Conservation (phyloP, 2,113 vertebrate genomes). For the Menidia beryllina region DNA sequence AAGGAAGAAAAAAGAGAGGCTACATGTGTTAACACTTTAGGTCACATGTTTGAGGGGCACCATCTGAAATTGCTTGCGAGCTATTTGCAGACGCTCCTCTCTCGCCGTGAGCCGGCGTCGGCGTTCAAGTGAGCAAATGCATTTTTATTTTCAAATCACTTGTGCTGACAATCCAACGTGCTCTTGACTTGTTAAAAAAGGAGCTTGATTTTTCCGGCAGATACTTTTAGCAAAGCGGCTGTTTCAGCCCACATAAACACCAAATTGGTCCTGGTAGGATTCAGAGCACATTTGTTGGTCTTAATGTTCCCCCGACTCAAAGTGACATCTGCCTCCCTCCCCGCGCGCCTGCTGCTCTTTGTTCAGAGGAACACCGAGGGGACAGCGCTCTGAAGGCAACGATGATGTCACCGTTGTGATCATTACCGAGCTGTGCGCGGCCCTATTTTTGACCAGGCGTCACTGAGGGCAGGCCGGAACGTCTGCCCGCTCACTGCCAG, state of each 20-base stretch:
- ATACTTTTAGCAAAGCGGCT: conserved; percentile 34
- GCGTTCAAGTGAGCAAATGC: neutral
- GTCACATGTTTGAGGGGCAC: conserved; percentile 68
- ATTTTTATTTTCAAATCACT: conserved; percentile 10
- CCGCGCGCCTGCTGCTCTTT: conserved; percentile 78
- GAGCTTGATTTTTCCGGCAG: conserved; percentile 24
- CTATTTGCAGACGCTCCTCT: conserved; percentile 61
- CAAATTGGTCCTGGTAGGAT: conserved; percentile 48
- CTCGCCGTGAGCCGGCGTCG: neutral
- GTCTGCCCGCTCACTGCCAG: conserved; percentile 71
- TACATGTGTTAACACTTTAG: conserved; percentile 75
- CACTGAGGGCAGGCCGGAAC: conserved; percentile 71
- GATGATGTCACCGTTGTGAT: conserved; percentile 82
- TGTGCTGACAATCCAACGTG: neutral
- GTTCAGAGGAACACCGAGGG: conserved; percentile 71
- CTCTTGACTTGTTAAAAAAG: conserved; percentile 1
- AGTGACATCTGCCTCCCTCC: conserved; percentile 79
- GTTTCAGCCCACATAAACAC: conserved; percentile 28
- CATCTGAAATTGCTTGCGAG: conserved; percentile 46
- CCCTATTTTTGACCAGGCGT: conserved; percentile 81
- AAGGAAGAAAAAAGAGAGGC: conserved; percentile 44
- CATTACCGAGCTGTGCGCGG: conserved; percentile 73
- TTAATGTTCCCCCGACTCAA: conserved; percentile 80
- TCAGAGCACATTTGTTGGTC: conserved; percentile 74
- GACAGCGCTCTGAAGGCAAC: conserved; percentile 71